Evolutionary conservation across 2,888 invertebrate species (phyloP).

Genomic region (Torymus texanus): DNA sequence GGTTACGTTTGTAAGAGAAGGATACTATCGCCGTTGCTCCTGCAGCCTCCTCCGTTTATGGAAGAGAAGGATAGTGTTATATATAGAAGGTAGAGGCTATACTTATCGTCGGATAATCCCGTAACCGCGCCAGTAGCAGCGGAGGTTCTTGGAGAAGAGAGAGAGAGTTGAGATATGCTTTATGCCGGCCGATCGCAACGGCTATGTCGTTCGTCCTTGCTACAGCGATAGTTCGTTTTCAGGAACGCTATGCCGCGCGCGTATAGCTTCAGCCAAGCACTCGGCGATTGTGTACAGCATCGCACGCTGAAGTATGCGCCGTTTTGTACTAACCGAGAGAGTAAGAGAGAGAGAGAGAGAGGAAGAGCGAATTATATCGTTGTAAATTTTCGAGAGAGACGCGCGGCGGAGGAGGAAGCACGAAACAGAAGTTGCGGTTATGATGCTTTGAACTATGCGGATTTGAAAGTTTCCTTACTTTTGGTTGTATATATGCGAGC

Average conservation of each 20-base stretch:
- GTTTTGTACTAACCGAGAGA: too few species aligned
- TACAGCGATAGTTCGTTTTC: background rate
- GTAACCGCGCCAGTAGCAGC: background rate
- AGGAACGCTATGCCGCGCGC: background rate
- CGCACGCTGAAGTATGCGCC: too few species aligned
- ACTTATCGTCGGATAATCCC: conserved; percentile 27
- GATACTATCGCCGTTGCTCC: conserved; percentile 9
- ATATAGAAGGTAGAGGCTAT: background rate
- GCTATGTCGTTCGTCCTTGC: conserved; percentile 5
- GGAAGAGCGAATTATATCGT: too few species aligned
- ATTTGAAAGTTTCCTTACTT: too few species aligned
- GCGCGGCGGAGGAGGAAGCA: too few species aligned
- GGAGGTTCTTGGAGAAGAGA: background rate
- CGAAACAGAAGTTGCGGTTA: too few species aligned
- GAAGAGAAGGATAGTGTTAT: background rate
- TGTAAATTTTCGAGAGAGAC: too few species aligned
- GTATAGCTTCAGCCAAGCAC: background rate
- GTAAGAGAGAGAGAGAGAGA: too few species aligned
- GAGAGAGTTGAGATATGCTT: conserved; percentile 45
- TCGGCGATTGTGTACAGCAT: background rate
- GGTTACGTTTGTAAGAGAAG: conserved; percentile 19
- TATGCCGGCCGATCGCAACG: conserved; percentile 13
- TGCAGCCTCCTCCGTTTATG: background rate
- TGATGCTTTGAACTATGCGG: too few species aligned
- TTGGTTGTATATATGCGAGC: too few species aligned